A percentile compares a stretch with the other conserved stretches of the same genome.
Conservation (phyloP, 2,113 vertebrate genomes). For the Puntigrus tetrazona region DNA sequence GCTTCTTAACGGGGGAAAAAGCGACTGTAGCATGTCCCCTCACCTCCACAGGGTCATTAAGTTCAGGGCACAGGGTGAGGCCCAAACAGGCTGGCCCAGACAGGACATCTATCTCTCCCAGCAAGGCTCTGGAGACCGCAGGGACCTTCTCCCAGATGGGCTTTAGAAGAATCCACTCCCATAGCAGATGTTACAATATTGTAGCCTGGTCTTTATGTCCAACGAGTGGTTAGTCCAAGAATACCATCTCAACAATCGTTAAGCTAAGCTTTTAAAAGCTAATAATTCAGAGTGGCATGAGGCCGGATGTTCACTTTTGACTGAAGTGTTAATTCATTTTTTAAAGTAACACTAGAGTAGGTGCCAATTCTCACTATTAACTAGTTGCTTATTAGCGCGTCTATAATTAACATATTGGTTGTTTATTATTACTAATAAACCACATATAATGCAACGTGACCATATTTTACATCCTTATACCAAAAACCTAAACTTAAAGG, state of each 20-base stretch:
- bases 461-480: no score
- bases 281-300: background rate
- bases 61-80: constrained; percentile 42
- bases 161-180: constrained; percentile 35
- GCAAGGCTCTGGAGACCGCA: constrained; percentile 41
- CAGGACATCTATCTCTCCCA: constrained; percentile 48
- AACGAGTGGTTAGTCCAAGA: background rate
- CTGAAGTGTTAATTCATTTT: background rate
- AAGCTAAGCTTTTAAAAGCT: background rate
- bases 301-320: background rate
- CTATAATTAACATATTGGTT: no score
- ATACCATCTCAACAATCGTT: background rate
- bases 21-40: constrained; percentile 29
- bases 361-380: no score
- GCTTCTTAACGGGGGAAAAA: constrained; percentile 34
- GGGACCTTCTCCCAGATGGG: constrained; percentile 38
- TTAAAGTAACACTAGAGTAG: no score
- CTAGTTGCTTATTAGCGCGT: no score
- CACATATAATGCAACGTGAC: no score
- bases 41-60: constrained; percentile 47
- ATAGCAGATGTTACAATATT: constrained; percentile 34
- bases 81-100: constrained; percentile 31
- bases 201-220: background rate
- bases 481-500: no score
- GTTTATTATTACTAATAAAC: no score